phyloP scores from a whole-genome alignment of 2,113 vertebrate genomes.

The Sminthopsis crassicaudata region DNA sequence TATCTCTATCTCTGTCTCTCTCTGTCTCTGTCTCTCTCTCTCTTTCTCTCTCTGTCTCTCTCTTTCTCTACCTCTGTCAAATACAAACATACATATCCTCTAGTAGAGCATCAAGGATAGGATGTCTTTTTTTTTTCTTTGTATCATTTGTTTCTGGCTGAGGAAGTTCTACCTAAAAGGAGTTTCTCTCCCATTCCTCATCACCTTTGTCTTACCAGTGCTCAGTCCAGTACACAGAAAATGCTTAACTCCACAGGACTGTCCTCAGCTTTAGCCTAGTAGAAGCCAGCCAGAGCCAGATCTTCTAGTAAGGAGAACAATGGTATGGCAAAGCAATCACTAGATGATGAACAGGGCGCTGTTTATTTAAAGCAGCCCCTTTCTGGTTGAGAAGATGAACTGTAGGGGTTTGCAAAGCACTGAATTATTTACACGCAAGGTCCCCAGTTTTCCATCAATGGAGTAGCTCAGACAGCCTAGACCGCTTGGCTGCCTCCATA shows the following conservation, averaged over 20 bases:
- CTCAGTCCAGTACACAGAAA: not conserved
- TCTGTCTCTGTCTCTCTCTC: too few species aligned
- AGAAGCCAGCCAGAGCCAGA: not conserved
- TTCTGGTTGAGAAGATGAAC: not conserved
- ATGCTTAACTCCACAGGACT: not conserved
- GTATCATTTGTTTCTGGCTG: not conserved
- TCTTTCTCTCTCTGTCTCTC: too few species aligned
- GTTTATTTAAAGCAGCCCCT: not conserved
- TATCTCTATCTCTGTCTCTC: too few species aligned
- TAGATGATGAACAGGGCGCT: not conserved
- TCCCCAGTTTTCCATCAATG: not conserved
- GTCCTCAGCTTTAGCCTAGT: not conserved
- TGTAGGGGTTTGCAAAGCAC: not conserved
- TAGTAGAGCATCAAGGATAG: not conserved
- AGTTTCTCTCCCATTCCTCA: fast-evolving
- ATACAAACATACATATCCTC: not conserved
- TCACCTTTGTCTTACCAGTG: fast-evolving
- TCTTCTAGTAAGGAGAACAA: fast-evolving
- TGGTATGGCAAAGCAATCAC: not conserved
- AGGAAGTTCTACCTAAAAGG: not conserved
- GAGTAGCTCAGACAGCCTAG: not conserved
- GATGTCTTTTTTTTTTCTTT: not conserved
- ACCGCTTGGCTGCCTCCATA: not conserved
- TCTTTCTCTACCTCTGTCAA: too few species aligned
- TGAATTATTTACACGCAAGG: not conserved